A percentile compares a stretch with the other conserved stretches of the same genome.
Evolutionary conservation across 2,797 vertebrate genomes (phyloP).

Genomic region (Acipenser transmontanus): DNA sequence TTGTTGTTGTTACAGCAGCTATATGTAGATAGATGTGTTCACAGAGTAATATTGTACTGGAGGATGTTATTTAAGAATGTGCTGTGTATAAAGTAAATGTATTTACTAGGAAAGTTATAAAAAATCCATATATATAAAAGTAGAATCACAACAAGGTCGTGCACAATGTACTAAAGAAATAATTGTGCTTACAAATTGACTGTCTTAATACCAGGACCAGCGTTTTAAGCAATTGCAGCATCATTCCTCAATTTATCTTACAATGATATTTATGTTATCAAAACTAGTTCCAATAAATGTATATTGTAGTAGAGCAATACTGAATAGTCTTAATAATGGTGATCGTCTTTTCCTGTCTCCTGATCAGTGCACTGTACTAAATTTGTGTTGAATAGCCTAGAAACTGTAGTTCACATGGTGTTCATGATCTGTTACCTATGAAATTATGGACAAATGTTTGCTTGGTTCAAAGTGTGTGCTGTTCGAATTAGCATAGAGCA

Average conservation of each 20-base stretch:
- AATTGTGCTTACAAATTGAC: constrained; percentile 2
- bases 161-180: no score
- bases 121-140: neutral
- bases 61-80: constrained; percentile 73
- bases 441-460: constrained; percentile 51
- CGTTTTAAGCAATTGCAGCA: constrained; percentile 37
- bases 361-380: constrained; percentile 44
- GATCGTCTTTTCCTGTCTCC: constrained; percentile 33
- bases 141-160: no score
- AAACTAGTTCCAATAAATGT: constrained; percentile 55
- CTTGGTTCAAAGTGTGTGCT: constrained; percentile 49
- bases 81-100: constrained; percentile 44
- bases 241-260: constrained; percentile 41
- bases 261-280: constrained; percentile 17
- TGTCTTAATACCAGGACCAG: constrained; percentile 53
- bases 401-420: constrained; percentile 56
- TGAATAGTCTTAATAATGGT: constrained; percentile 44
- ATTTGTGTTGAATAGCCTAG: constrained; percentile 49
- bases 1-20: constrained; percentile 47
- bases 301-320: constrained; percentile 61
- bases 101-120: neutral
- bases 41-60: constrained; percentile 59
- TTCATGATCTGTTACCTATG: constrained; percentile 47
- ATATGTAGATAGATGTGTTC: constrained; percentile 25
- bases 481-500: constrained; percentile 41